Evolutionary conservation across 1,140 invertebrate genomes (phyloP).

Genomic region (Pteromalus puparum): DNA sequence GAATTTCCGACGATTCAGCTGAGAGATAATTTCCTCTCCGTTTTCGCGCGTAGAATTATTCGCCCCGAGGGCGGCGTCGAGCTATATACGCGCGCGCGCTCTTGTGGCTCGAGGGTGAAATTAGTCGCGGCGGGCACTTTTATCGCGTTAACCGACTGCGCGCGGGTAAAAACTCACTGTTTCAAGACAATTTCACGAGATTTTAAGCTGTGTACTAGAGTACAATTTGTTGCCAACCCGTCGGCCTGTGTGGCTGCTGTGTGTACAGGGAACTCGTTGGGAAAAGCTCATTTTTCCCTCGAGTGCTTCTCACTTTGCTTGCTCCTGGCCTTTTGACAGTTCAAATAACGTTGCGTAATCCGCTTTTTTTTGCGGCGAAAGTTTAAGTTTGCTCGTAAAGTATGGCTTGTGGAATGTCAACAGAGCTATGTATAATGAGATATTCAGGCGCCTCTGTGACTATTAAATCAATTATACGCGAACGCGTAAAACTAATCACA

Average conservation of each 20-base stretch:
- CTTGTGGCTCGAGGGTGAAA: conserved; percentile 8
- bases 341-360: conserved; percentile 5
- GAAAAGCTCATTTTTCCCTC: not conserved
- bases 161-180: not conserved
- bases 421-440: not conserved
- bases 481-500: not conserved
- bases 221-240: not conserved
- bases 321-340: not conserved
- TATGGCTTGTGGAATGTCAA: not conserved
- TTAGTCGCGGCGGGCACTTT: conserved; percentile 7
- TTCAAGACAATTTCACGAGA: not conserved
- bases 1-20: conserved; percentile 33
- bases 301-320: not conserved
- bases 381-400: conserved; percentile 1
- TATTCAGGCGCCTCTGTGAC: too few relatives aligned
- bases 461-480: not conserved
- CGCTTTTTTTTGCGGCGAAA: conserved; percentile 5
- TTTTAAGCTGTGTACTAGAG: not conserved
- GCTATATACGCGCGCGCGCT: not conserved
- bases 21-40: conserved; percentile 28
- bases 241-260: not conserved
- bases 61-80: not conserved
- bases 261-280: not conserved
- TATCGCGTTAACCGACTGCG: not conserved
- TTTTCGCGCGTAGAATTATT: conserved; percentile 22